Percentiles rank a stretch among this genome's conserved stretches.
phyloP scores from a whole-genome alignment of 1,140 invertebrate genomes.

The Cyphomyrmex costatus region DNA sequence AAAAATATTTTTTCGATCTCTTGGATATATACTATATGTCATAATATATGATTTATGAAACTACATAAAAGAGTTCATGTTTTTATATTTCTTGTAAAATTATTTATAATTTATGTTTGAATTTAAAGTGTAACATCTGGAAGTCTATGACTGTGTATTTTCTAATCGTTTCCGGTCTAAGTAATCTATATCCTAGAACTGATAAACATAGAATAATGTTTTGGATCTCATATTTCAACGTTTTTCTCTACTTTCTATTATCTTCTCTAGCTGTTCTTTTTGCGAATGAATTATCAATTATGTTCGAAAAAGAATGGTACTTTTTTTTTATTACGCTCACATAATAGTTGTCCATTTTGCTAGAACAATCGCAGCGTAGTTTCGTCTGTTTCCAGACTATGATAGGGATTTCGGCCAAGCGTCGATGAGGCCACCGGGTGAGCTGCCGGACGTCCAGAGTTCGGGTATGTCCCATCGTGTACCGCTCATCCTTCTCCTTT shows the following conservation, averaged over 20 bases:
- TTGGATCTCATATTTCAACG: neutral
- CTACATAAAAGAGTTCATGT: neutral
- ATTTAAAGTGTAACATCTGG: neutral
- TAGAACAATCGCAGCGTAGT: constrained; percentile 37
- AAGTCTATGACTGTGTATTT: too few species aligned
- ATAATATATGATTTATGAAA: too few species aligned
- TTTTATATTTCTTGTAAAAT: neutral
- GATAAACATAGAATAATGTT: neutral
- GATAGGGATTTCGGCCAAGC: constrained; percentile 76
- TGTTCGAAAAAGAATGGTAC: neutral
- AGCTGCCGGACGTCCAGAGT: constrained; percentile 72
- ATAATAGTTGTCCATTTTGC: neutral
- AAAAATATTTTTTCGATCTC: neutral
- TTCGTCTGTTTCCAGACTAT: constrained; percentile 80
- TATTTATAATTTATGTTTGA: constrained; percentile 8
- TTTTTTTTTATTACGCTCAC: neutral
- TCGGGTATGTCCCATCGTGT: constrained; percentile 67
- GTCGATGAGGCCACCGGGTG: constrained; percentile 80
- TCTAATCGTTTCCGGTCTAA: neutral
- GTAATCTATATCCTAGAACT: neutral
- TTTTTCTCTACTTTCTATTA: neutral
- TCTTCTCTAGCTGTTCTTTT: neutral
- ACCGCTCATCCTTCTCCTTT: constrained; percentile 72
- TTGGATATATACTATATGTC: too few species aligned
- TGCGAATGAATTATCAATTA: neutral